Conservation (phyloP, 2,888 invertebrate genomes). For the Cryptophagus acutangulus region DNA sequence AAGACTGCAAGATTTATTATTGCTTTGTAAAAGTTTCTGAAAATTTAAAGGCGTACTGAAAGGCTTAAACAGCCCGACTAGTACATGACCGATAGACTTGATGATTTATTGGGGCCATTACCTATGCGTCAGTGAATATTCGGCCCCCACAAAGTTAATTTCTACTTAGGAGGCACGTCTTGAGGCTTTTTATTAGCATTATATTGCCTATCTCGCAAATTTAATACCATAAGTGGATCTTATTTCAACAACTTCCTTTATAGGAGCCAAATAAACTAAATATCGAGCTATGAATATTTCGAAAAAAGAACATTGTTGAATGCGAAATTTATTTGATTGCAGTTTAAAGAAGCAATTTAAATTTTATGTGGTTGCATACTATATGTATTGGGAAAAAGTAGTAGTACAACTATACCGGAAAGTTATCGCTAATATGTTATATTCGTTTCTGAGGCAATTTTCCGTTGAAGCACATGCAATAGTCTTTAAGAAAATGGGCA, state of each 20-base stretch:
- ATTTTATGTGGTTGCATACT: constrained; percentile 8
- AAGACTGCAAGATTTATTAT: constrained; percentile 6
- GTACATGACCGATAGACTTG: constrained; percentile 3
- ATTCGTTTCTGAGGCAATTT: constrained; percentile 14
- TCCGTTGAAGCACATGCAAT: constrained; percentile 14
- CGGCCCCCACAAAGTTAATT: too few relatives aligned
- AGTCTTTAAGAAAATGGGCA: constrained; percentile 20
- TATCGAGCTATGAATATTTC: too few relatives aligned
- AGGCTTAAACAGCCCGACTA: too few relatives aligned
- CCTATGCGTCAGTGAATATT: too few relatives aligned
- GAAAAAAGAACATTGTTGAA: neutral
- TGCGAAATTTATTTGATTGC: constrained; percentile 1
- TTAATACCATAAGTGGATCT: too few relatives aligned
- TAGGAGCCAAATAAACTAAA: too few relatives aligned
- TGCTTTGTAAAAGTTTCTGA: neutral
- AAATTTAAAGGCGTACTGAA: constrained; percentile 2
- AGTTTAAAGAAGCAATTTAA: constrained; percentile 5
- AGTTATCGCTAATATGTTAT: constrained; percentile 16
- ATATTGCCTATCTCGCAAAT: too few relatives aligned
- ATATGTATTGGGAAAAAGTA: constrained; percentile 1
- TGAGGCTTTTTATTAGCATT: too few relatives aligned
- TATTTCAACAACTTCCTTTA: too few relatives aligned
- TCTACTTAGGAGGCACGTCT: too few relatives aligned
- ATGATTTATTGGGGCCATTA: constrained; percentile 1
- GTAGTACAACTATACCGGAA: constrained; percentile 12